These are phyloP conservation scores for Enteromius fasciolatus DNA, from an alignment of 2,797 vertebrate genomes.

Conservation along the genomic window DNA sequence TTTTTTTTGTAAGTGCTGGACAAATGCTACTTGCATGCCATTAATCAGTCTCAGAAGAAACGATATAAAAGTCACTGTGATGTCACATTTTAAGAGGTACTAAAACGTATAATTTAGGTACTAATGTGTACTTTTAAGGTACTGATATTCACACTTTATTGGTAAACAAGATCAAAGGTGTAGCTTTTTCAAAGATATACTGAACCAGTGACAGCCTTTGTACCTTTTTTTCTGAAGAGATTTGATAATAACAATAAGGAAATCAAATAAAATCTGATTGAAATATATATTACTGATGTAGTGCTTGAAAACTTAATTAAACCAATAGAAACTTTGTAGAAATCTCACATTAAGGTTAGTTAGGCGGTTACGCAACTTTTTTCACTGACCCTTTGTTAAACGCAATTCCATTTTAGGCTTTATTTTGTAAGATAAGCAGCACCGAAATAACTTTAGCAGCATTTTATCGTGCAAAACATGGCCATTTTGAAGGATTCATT, in stretches of 20 bases:
- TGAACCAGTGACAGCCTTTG: background rate
- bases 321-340: background rate
- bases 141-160: background rate
- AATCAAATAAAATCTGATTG: background rate
- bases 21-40: background rate
- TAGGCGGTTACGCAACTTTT: background rate
- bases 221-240: background rate
- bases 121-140: background rate
- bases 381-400: background rate
- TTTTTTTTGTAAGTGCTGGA: background rate
- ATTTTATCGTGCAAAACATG: background rate
- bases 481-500: background rate
- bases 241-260: background rate
- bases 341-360: background rate
- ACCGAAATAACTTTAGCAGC: too few relatives aligned
- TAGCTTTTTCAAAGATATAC: background rate
- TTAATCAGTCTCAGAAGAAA: background rate
- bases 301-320: background rate
- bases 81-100: background rate
- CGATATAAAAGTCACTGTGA: background rate
- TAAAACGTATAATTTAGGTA: background rate
- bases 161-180: background rate
- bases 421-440: background rate
- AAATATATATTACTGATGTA: background rate
- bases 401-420: background rate